Base-by-base conservation (phyloP, 64 coral and sea anemone species). In the Montipora efflorescens region DNA sequence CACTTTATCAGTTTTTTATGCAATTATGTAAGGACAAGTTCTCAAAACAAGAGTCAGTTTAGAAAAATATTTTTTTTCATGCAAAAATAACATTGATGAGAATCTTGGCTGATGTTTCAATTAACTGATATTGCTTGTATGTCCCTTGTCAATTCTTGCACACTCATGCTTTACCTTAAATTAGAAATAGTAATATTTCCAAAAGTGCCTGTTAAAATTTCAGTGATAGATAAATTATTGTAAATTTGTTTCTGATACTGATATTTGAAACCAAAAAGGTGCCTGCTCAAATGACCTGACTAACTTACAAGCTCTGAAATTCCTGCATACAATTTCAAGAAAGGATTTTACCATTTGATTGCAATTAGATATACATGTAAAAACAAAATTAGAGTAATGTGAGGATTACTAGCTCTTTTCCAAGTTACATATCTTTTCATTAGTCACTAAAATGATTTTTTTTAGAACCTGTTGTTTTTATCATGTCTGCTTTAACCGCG, bases 71-170 rank as follows among this genome's bases (percentile, higher is more conserved):
- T 67, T 84, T 84, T 84, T 83, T 67, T 0, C 4, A n/a, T n/a
- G 19, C 18, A 18, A 67, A 84, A 67, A 83, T 47, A 47, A 84
- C 4, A 81, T 36, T 84, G 7, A n/a, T 72, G 82, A 84, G 61
- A 84, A 47, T 8, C n/a, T 23, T 8, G 8, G 7, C 4, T 8
- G 47, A 19, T 36, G 16, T 10, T 71, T 23, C 66, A 86, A 51
- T 86, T 86, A 72, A 70, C 44, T 86, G 18, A 72, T 86, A 71
- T 86, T 86, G 82, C 14, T 64, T 64, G 6, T 85, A 62, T 4
- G 36, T 36, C 36, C 36, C 36, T 36, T 36, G 36, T 15, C 48
- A 48, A 44, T 36, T 64, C 57, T 49, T 49, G 45, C 82, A 51
- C 12, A 21, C 5, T 71, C 68, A 71, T 71, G 19, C 21, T n/a